These are phyloP conservation scores for Phodopus roborovskii DNA, from an alignment of 2,113 vertebrate genomes.

Conservation along the genomic window DNA sequence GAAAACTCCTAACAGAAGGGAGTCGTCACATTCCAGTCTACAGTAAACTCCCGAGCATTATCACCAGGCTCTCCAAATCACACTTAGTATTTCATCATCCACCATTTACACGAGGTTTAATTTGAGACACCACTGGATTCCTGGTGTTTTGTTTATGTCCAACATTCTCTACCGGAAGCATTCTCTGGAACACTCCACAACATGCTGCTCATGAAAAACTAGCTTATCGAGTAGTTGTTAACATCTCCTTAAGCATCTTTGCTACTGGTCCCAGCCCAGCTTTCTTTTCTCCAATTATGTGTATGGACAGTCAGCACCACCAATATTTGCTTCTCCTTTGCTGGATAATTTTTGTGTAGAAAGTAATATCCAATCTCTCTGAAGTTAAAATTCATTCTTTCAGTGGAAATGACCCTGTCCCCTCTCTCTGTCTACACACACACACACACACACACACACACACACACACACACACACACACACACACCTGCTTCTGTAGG, in stretches of 20 bases:
- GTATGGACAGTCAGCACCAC: neutral
- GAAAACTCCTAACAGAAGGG: neutral
- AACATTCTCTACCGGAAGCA: neutral
- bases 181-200: slow-evolving; percentile 1
- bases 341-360: neutral
- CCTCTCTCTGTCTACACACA: neutral
- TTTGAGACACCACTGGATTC: neutral
- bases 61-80: slow-evolving; percentile 2
- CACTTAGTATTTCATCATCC: neutral
- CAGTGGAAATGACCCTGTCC: neutral
- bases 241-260: neutral
- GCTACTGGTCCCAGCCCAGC: neutral
- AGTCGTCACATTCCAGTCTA: neutral
- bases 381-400: slow-evolving; percentile 17
- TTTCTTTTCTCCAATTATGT: slow-evolving; percentile 51
- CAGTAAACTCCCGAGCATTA: neutral
- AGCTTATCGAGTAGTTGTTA: neutral
- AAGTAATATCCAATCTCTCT: slow-evolving; percentile 44
- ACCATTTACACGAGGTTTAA: neutral
- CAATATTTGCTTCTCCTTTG: slow-evolving; percentile 19
- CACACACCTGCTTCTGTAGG: neutral
- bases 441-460: neutral
- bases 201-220: neutral
- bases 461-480: neutral
- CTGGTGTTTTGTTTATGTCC: neutral